Evolutionary conservation across 2,113 vertebrate genomes (phyloP).

Genomic region (Passerina amoena): DNA sequence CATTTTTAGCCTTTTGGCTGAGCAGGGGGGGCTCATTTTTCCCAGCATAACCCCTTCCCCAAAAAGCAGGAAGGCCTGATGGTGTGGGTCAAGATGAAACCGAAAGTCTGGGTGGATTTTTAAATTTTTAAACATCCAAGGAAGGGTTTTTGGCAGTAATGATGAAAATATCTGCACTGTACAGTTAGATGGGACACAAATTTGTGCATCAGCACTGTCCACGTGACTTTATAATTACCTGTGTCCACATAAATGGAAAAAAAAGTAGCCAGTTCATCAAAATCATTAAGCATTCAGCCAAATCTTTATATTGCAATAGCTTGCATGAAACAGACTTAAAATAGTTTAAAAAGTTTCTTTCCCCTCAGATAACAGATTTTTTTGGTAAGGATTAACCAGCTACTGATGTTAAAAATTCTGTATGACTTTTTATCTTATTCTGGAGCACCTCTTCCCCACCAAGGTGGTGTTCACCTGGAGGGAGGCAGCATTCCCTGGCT

Average conservation of each 20-base stretch:
- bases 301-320: not conserved
- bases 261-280: not conserved
- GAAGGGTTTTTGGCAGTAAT: rapidly evolving
- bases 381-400: not conserved
- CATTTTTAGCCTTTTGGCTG: not conserved
- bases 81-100: not conserved
- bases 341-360: not conserved
- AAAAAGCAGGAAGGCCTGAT: not conserved
- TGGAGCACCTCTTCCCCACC: not conserved
- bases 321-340: not conserved
- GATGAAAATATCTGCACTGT: not conserved
- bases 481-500: rapidly evolving
- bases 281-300: not conserved
- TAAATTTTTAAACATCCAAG: not conserved
- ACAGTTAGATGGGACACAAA: not conserved
- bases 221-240: not conserved
- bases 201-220: rapidly evolving
- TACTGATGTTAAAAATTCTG: not conserved
- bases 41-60: not conserved
- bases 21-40: not conserved
- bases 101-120: not conserved
- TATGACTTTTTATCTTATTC: not conserved
- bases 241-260: not conserved
- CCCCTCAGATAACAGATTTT: rapidly evolving
- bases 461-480: not conserved